Conservation (phyloP, 2,888 invertebrate species). For the Scotopteryx bipunctaria region DNA sequence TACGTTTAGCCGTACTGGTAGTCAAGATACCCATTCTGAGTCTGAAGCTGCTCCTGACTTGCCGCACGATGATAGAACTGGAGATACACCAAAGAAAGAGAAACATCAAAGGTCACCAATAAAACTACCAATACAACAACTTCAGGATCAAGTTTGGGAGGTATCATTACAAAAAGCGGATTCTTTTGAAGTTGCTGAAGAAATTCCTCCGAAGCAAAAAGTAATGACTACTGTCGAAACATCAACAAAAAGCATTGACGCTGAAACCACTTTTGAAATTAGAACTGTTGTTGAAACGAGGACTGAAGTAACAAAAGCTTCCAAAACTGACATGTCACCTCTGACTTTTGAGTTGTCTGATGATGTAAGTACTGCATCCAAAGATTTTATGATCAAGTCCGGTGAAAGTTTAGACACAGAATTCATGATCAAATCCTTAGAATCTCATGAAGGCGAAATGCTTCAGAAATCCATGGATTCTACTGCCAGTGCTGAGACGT, state of each 20-base stretch:
- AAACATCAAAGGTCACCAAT: constrained; percentile 68
- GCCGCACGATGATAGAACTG: constrained; percentile 71
- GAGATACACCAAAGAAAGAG: constrained; percentile 69
- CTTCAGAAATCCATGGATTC: constrained; percentile 81
- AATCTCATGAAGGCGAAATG: constrained; percentile 79
- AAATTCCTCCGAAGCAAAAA: constrained; percentile 55
- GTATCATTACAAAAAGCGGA: constrained; percentile 71
- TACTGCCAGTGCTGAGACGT: constrained; percentile 78
- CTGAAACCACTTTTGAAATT: constrained; percentile 57
- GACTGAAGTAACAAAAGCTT: constrained; percentile 54
- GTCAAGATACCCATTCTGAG: constrained; percentile 83
- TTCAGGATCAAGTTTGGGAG: constrained; percentile 77
- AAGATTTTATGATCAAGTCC: constrained; percentile 79
- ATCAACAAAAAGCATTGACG: constrained; percentile 56
- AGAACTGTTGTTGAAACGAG: constrained; percentile 53
- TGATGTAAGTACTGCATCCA: constrained; percentile 69
- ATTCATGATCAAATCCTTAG: constrained; percentile 78
- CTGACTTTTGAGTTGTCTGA: constrained; percentile 69
- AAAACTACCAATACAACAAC: constrained; percentile 71
- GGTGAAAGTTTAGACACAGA: constrained; percentile 80
- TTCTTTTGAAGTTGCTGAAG: constrained; percentile 65
- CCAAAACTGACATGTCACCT: constrained; percentile 72
- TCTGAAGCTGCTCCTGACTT: constrained; percentile 80
- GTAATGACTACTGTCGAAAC: constrained; percentile 45
- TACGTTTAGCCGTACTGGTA: constrained; percentile 79